A percentile compares a stretch with the other conserved stretches of the same genome.
Conservation (phyloP, 2,888 invertebrate genomes). For the Drosophila multiciliata region DNA sequence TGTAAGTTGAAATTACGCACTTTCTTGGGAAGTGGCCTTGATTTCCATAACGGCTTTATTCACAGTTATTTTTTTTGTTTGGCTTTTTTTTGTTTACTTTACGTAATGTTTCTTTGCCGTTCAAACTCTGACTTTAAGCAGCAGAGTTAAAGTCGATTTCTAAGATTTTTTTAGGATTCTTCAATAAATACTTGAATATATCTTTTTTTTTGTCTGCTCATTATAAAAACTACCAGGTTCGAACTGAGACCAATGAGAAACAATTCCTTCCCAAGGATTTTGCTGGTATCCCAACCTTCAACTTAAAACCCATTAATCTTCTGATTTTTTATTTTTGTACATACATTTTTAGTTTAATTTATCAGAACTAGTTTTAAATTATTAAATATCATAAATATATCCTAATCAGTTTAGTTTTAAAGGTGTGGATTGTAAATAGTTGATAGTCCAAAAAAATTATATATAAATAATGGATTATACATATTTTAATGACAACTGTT, state of each 20-base stretch:
- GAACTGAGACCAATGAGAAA: background rate
- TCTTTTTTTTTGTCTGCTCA: background rate
- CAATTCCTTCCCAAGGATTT: background rate
- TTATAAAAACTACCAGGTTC: background rate
- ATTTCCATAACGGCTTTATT: slow-evolving; percentile 46
- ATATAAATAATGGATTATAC: background rate
- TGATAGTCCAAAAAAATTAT: background rate
- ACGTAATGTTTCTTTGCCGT: background rate
- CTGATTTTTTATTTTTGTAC: background rate
- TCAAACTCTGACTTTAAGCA: background rate
- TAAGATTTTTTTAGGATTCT: background rate
- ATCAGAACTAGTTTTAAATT: too few relatives aligned
- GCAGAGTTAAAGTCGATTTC: background rate
- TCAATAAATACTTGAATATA: background rate
- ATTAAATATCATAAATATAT: too few relatives aligned
- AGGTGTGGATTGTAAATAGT: background rate
- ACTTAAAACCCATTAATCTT: background rate
- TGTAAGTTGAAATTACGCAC: slow-evolving; percentile 52
- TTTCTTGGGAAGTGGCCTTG: slow-evolving; percentile 53
- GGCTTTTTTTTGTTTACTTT: background rate
- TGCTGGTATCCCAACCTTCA: background rate
- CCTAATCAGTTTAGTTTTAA: too few relatives aligned
- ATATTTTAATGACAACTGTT: background rate
- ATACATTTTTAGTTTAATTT: background rate
- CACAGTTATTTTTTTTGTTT: background rate